phyloP scores from a whole-genome alignment of 2,888 invertebrate genomes.

The Heliconius cydno region DNA sequence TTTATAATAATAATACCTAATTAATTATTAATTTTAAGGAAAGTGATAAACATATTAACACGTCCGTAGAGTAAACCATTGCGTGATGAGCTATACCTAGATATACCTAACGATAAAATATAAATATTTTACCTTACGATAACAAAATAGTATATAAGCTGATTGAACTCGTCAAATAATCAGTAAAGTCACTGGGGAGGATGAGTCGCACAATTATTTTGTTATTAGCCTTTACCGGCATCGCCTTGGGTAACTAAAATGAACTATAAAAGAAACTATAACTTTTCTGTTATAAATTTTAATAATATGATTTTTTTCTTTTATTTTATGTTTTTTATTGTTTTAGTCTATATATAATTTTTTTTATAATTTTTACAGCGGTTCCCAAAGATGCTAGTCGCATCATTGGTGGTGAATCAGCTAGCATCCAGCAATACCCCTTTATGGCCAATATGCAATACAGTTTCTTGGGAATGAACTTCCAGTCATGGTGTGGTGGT shows the following conservation, averaged over 20 bases:
- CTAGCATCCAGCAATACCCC: not conserved
- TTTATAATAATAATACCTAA: no score
- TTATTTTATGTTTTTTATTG: not conserved
- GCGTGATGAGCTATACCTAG: not conserved
- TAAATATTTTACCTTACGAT: not conserved
- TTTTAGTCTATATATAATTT: not conserved
- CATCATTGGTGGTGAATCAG: slow-evolving; percentile 6
- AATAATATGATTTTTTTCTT: not conserved
- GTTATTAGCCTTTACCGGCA: slow-evolving; percentile 2
- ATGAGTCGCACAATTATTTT: not conserved
- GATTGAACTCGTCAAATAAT: not conserved
- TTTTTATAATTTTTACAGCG: not conserved
- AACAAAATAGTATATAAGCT: not conserved
- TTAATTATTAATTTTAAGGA: not conserved
- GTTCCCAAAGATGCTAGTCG: slow-evolving; percentile 8
- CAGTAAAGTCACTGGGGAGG: not conserved
- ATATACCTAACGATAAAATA: not conserved
- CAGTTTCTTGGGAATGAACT: not conserved
- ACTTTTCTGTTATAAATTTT: slow-evolving; percentile 4
- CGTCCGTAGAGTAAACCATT: not conserved
- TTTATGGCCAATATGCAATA: slow-evolving; percentile 10
- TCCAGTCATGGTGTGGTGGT: slow-evolving; percentile 5
- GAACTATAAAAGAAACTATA: no score
- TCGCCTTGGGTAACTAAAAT: slow-evolving; percentile 9
- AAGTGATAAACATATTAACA: not conserved